Conservation (phyloP, 1,140 invertebrate species). For the Lordiphosa collinella region DNA sequence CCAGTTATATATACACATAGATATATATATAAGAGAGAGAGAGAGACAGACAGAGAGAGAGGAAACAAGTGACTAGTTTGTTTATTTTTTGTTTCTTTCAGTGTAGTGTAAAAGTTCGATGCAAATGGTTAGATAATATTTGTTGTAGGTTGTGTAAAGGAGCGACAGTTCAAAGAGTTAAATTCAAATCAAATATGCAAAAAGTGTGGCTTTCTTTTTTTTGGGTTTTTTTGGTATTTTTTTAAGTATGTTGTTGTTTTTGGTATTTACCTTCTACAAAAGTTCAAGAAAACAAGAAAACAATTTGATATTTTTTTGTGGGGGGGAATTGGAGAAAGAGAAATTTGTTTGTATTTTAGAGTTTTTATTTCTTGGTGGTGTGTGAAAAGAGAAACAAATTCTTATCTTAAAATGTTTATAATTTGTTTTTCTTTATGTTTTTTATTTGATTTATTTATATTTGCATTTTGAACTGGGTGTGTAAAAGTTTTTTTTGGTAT, state of each 20-base stretch:
- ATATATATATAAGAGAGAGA: slow-evolving; percentile 11
- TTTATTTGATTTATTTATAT: slow-evolving; percentile 44
- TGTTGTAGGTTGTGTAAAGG: slow-evolving; percentile 29
- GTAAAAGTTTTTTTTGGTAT: slow-evolving; percentile 38
- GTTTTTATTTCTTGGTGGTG: slow-evolving; percentile 50
- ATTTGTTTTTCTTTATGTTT: slow-evolving; percentile 42
- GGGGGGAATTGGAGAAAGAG: slow-evolving; percentile 74
- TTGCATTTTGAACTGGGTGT: slow-evolving; percentile 76
- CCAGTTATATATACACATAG: slow-evolving; percentile 31
- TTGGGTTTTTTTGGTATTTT: slow-evolving; percentile 29
- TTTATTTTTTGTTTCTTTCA: no score
- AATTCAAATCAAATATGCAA: slow-evolving; percentile 62
- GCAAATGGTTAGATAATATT: slow-evolving; percentile 17
- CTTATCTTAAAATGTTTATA: neutral
- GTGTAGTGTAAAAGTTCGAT: slow-evolving; percentile 24
- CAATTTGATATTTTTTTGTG: slow-evolving; percentile 39
- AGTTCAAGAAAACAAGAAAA: slow-evolving; percentile 78
- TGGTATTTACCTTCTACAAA: slow-evolving; percentile 79
- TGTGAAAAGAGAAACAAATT: slow-evolving; percentile 39
- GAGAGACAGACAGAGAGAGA: slow-evolving; percentile 16
- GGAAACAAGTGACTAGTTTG: slow-evolving; percentile 20
- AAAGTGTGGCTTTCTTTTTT: slow-evolving; percentile 31
- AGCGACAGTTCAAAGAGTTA: slow-evolving; percentile 62
- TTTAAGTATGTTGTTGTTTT: slow-evolving; percentile 56
- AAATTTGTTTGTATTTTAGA: slow-evolving; percentile 52